phyloP scores from a whole-genome alignment of 2,797 vertebrate genomes.

The Galago senegalensis region DNA sequence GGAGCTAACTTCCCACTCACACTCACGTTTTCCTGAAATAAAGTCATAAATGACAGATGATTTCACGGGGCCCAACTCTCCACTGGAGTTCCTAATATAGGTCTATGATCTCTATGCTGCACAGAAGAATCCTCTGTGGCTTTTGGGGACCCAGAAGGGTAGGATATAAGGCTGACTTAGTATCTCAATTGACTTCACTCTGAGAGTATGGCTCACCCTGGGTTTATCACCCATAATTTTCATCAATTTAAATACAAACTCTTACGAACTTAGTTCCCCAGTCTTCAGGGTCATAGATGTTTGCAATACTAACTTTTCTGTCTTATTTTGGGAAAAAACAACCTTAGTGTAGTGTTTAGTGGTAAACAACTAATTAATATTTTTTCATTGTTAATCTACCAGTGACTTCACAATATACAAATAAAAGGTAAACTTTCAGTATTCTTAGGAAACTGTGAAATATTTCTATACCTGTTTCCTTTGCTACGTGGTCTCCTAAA shows the following conservation, averaged over 20 bases:
- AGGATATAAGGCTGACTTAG: background rate
- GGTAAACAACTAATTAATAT: constrained; percentile 16
- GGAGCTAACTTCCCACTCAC: background rate
- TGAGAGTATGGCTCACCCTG: background rate
- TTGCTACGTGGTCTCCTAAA: background rate
- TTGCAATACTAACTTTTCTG: constrained; percentile 3
- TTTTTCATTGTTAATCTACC: background rate
- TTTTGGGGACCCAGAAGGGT: background rate
- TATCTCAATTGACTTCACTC: background rate
- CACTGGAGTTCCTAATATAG: background rate
- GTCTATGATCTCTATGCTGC: background rate
- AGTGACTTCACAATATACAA: background rate
- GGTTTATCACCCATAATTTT: background rate
- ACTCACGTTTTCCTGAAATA: background rate
- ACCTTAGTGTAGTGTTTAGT: background rate
- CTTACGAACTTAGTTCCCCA: background rate
- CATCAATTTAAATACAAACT: background rate
- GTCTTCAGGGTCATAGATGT: background rate
- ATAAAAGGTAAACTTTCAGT: background rate
- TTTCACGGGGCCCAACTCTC: background rate
- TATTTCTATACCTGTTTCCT: background rate
- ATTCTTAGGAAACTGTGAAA: background rate
- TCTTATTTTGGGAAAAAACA: background rate
- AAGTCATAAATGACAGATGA: background rate
- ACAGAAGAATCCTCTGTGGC: background rate